These are phyloP conservation scores for Archivesica marissinica DNA, from an alignment of 1,140 invertebrate species.

Conservation along the genomic window DNA sequence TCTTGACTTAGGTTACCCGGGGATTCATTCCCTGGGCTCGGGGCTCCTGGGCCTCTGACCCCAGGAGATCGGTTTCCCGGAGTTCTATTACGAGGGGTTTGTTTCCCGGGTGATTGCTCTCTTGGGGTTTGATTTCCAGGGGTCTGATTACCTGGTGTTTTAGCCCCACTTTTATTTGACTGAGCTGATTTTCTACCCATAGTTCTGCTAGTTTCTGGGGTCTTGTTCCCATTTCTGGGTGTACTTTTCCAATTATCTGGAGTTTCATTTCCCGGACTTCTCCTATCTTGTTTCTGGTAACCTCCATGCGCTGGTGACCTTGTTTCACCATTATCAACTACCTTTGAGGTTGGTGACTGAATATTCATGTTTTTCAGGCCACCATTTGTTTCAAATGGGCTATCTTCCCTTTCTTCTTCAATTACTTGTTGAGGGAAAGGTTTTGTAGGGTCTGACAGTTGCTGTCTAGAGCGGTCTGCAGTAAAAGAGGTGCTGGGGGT, in stretches of 20 bases:
- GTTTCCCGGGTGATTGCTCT: constrained; percentile 20
- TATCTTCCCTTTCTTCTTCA: constrained; percentile 42
- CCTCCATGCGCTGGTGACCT: constrained; percentile 11
- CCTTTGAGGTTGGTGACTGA: constrained; percentile 53
- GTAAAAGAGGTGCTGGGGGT: constrained; percentile 36
- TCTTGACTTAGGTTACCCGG: too few species aligned
- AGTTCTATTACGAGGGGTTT: constrained; percentile 35
- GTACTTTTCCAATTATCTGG: constrained; percentile 62
- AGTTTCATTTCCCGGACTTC: constrained; percentile 48
- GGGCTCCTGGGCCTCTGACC: not conserved
- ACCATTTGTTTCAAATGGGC: constrained; percentile 60
- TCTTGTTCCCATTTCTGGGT: constrained; percentile 51
- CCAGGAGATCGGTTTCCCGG: constrained; percentile 27
- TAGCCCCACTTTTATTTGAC: constrained; percentile 40
- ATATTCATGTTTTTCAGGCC: constrained; percentile 58
- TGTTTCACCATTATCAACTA: not conserved
- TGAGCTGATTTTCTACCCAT: constrained; percentile 15
- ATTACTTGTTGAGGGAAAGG: constrained; percentile 10
- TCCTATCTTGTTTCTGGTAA: not conserved
- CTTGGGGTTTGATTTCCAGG: constrained; percentile 32
- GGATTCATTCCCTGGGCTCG: not conserved
- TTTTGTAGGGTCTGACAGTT: constrained; percentile 34
- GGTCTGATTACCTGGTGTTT: constrained; percentile 42
- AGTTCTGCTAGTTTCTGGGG: constrained; percentile 37
- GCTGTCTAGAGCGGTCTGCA: constrained; percentile 27